phyloP scores from a whole-genome alignment of 1,140 invertebrate genomes.

The Drosophila kikkawai region DNA sequence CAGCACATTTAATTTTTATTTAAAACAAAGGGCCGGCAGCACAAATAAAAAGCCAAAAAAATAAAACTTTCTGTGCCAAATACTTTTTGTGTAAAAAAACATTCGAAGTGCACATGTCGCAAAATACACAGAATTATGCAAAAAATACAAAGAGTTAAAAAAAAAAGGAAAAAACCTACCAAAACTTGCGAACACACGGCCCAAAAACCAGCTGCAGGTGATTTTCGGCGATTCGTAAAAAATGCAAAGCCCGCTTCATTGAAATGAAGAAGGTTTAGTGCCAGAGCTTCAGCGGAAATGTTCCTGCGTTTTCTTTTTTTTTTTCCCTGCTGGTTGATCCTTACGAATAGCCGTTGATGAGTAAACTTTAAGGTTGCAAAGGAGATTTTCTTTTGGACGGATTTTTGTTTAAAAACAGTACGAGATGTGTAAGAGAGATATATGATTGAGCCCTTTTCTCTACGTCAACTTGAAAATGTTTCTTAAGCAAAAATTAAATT shows the following conservation, averaged over 20 bases:
- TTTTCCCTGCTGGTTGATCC: not conserved
- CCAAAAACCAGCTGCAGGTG: conserved; percentile 72
- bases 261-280: conserved; percentile 53
- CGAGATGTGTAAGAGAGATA: not conserved
- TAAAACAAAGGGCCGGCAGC: conserved; percentile 33
- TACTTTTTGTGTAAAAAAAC: conserved; percentile 42
- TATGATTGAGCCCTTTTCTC: not conserved
- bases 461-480: not conserved
- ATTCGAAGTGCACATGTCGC: conserved; percentile 54
- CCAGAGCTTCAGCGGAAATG: conserved; percentile 4
- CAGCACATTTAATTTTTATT: conserved; percentile 64
- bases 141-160: conserved; percentile 25
- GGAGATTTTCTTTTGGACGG: not conserved
- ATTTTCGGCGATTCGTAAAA: conserved; percentile 62
- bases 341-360: conserved; percentile 23
- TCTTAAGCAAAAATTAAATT: not conserved
- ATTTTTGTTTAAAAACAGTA: not conserved
- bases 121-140: conserved; percentile 54
- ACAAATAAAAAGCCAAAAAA: conserved; percentile 29
- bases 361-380: conserved; percentile 8
- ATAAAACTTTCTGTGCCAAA: conserved; percentile 24
- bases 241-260: conserved; percentile 54
- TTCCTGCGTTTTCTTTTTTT: conserved; percentile 1
- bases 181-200: conserved; percentile 49
- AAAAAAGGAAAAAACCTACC: conserved; percentile 29